Base-by-base conservation (phyloP, 2,113 vertebrate genomes). In the Xiphophorus couchianus region DNA sequence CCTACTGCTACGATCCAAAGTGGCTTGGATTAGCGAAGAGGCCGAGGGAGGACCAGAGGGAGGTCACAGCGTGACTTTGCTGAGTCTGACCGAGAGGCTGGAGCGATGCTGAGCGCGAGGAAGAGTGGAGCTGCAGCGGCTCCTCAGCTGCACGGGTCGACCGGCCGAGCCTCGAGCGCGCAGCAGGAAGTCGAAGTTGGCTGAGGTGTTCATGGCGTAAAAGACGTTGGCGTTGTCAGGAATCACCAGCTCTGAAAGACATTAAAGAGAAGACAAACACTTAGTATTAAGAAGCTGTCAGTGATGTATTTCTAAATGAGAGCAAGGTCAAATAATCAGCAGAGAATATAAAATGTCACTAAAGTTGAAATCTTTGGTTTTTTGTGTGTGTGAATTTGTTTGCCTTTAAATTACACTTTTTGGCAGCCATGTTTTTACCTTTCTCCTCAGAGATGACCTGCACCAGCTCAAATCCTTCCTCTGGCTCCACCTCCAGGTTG, bases 141-240 rank as follows among this genome's bases (percentile, higher is more conserved):
- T 95, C 0, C 95, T 92, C 66, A 94, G 90, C 69, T 95, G 96
- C 44, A 95, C 94, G 0, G 93, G 86, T 6, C 79, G 79, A 0
- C 64, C 82, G 0, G 91, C 87, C 0, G 89, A 76, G 82, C 87
- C 94, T 54, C 97, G 93, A 78, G 93, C 93, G 2, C 97, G 94
- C 88, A 99, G 91, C 87, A 98, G 92, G 90, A 99, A 99, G 86
- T 98, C 90, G 0, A 96, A 99, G 91, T 97, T 97, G 0, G 92
- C 96, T 0, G 95, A 95, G 82, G 95, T 97, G 92, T 97, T 98
- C 97, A 99, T 99, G 90, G 96, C 97, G 0, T 98, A 99, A 72
- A 98, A 99, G 31, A 99, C 97, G 0, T 99, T 99, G 66, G 96
- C 97, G 0, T 96, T 96, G 51, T 95, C 93, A 0, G 97, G 97